phyloP scores from a whole-genome alignment of 2,113 vertebrate genomes.

The Microcebus jonahi region DNA sequence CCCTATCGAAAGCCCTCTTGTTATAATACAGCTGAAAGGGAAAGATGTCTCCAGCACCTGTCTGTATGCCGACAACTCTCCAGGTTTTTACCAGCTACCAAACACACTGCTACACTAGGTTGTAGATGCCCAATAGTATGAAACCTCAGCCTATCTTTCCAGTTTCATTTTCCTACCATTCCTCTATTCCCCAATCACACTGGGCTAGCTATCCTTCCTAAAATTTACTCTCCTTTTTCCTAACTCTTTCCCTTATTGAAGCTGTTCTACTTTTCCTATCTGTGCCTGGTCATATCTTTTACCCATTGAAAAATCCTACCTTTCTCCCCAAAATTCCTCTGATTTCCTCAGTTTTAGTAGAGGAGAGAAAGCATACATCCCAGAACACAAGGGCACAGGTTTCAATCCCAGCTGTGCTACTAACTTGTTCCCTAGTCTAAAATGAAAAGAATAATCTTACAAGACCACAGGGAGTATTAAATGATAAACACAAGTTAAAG shows the following conservation, averaged over 20 bases:
- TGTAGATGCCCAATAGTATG: neutral
- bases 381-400: neutral
- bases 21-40: neutral
- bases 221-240: neutral
- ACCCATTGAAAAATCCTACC: neutral
- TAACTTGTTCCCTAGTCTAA: conserved; percentile 17
- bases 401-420: neutral
- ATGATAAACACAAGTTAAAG: conserved; percentile 18
- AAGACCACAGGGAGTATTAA: neutral
- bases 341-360: neutral
- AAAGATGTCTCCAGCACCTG: neutral
- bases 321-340: neutral
- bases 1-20: neutral
- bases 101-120: neutral
- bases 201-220: neutral
- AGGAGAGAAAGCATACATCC: neutral
- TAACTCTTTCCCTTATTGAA: neutral
- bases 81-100: neutral
- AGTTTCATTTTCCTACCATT: neutral
- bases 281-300: neutral
- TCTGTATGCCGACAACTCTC: neutral
- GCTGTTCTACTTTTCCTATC: neutral
- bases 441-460: neutral
- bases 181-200: neutral
- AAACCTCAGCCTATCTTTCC: neutral